Evolutionary conservation across 1,140 invertebrate species (phyloP).

Genomic region (Holotrichia oblita): DNA sequence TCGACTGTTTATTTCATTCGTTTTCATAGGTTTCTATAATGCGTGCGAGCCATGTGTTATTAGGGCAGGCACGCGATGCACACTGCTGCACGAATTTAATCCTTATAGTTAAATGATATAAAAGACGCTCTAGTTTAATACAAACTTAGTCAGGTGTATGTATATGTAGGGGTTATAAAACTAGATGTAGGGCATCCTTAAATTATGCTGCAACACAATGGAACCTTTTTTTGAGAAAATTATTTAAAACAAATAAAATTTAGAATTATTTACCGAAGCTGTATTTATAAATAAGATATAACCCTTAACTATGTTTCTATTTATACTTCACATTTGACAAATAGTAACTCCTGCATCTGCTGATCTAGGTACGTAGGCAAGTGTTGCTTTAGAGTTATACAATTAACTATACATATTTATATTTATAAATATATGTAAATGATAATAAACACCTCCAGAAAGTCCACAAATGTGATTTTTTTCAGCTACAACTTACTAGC

Average conservation of each 20-base stretch:
- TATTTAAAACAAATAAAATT: neutral
- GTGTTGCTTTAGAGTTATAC: neutral
- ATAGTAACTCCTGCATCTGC: no score
- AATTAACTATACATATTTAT: neutral
- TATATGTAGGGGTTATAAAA: neutral
- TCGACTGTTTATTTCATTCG: neutral
- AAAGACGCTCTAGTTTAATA: neutral
- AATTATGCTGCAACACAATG: no score
- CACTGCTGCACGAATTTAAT: neutral
- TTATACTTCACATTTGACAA: neutral
- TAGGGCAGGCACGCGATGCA: conserved; percentile 9
- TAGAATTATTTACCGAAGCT: neutral
- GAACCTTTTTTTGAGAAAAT: no score
- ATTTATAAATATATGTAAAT: neutral
- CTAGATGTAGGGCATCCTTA: neutral
- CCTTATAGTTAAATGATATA: neutral
- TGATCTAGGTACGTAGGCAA: no score
- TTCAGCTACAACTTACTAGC: no score
- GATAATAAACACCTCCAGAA: neutral
- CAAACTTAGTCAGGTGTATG: neutral
- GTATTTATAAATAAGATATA: neutral
- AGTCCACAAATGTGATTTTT: neutral
- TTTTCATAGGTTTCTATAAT: neutral
- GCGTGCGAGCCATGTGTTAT: conserved; percentile 14
- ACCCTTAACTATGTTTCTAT: neutral